Evolutionary conservation across 1,140 invertebrate genomes (phyloP).

Genomic region (Caenorhabditis inopinata): DNA sequence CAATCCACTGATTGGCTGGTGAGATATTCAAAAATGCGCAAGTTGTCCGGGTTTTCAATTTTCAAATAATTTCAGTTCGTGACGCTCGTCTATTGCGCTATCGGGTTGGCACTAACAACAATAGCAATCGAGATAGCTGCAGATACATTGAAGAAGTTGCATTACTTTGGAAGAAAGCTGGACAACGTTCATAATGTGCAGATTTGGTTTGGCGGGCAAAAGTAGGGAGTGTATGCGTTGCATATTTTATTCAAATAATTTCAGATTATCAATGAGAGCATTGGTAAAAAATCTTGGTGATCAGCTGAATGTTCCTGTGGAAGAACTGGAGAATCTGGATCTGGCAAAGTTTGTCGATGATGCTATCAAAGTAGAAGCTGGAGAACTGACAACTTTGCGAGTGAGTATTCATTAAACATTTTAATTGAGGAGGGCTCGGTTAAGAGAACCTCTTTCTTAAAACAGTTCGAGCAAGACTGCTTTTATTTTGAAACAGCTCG

Average conservation of each 20-base stretch:
- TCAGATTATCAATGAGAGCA: constrained; percentile 63
- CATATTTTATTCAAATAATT: not conserved
- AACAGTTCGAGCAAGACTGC: too few species aligned
- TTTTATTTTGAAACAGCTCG: too few species aligned
- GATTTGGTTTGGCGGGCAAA: constrained; percentile 66
- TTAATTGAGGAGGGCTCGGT: too few species aligned
- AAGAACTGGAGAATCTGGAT: constrained; percentile 55
- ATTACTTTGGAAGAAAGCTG: constrained; percentile 65
- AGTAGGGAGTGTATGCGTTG: constrained; percentile 39
- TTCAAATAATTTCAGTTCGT: constrained; percentile 42
- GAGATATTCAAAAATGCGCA: not conserved
- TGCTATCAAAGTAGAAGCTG: constrained; percentile 58
- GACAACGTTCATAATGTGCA: constrained; percentile 65
- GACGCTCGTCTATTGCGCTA: constrained; percentile 64
- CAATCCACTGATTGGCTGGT: constrained; percentile 42
- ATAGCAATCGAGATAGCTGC: constrained; percentile 66
- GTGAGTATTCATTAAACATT: constrained; percentile 1
- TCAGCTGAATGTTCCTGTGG: constrained; percentile 49
- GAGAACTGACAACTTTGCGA: constrained; percentile 55
- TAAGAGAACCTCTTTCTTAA: too few species aligned
- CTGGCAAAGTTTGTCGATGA: constrained; percentile 58
- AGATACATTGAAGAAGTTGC: constrained; percentile 64
- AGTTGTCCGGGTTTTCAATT: not conserved
- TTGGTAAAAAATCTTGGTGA: constrained; percentile 64
- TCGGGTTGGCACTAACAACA: constrained; percentile 64